Evolutionary conservation across 2,888 invertebrate species (phyloP), one percentile per base, ranked within the genome.

Genomic region (Fragum fragum): DNA sequence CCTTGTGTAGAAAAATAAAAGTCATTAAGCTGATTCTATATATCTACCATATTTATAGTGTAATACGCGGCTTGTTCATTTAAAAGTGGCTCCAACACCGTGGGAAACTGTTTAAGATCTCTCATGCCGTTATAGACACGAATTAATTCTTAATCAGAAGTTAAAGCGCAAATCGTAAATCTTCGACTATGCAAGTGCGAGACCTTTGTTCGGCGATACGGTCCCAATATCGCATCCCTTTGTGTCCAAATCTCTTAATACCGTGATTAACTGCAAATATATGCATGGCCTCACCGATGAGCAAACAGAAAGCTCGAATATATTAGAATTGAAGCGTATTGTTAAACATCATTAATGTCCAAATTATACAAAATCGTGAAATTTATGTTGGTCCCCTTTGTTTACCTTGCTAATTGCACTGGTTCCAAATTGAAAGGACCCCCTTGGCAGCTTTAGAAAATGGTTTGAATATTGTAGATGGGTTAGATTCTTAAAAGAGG

Each of bases 221-320:
- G 26, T 42, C 66, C 63, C 52, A 53, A 70, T 29, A 11, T n/a
- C 32, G 70, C 70, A 70, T 53, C 32, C 70, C 16, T 57, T 72
- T 53, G 72, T 39, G 36, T 21, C 36, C 6, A 23, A 72, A 29
- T 52, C 52, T 61, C 29, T 42, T 72, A 63, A 70, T 59, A 23
- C 63, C 32, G 72, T 75, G 76, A 80, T 76, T 61, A 75, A 80
- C 59, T 47, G 75, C 75, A 72, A 80, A 72, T 68, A 80, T 80
- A 80, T 80, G 79, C 79, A 80, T 26, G 28, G n/a, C 21, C 29
- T 72, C 36, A 21, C 72, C 32, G 42, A 32, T 28, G 61, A 68
- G 69, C 66, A 76, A 76, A 76, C 71, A 76, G 61, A 53, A 36
- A 32, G 52, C n/a, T 32, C 23, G 39, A 61, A 71, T 72, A 61